A percentile compares a stretch with the other conserved stretches of the same genome.
Evolutionary conservation across 1,140 invertebrate species (phyloP).

Genomic region (Oreohelix idahoensis): DNA sequence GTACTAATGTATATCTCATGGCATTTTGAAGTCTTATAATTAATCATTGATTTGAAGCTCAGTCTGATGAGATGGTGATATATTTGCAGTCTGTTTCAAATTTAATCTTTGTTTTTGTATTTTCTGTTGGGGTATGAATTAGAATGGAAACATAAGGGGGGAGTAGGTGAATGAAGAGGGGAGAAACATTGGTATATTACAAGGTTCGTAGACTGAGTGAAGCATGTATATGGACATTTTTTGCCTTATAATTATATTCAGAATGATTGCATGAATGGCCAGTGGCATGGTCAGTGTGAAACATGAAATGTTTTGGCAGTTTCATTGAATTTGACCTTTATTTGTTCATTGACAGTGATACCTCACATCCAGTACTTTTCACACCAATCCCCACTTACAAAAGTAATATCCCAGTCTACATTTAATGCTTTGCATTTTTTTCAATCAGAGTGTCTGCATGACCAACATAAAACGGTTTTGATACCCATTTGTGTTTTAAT

Average conservation of each 20-base stretch:
- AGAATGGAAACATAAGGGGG: no score
- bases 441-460: neutral
- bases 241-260: neutral
- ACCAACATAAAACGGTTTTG: neutral
- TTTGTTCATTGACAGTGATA: neutral
- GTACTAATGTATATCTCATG: neutral
- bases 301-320: neutral
- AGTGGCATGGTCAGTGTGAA: neutral
- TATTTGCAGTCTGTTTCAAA: no score
- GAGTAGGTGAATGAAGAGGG: no score
- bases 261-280: neutral
- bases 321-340: neutral
- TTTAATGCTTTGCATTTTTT: neutral
- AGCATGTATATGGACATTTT: no score
- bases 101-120: no score
- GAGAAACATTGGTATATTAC: no score
- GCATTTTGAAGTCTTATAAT: neutral
- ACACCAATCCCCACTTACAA: neutral
- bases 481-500: neutral
- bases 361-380: neutral
- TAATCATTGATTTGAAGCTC: no score
- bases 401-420: neutral
- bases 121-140: no score
- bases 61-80: no score
- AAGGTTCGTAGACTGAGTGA: no score